Evolutionary conservation across 2,797 vertebrate species (phyloP).

Genomic region (Carcharodon carcharias): DNA sequence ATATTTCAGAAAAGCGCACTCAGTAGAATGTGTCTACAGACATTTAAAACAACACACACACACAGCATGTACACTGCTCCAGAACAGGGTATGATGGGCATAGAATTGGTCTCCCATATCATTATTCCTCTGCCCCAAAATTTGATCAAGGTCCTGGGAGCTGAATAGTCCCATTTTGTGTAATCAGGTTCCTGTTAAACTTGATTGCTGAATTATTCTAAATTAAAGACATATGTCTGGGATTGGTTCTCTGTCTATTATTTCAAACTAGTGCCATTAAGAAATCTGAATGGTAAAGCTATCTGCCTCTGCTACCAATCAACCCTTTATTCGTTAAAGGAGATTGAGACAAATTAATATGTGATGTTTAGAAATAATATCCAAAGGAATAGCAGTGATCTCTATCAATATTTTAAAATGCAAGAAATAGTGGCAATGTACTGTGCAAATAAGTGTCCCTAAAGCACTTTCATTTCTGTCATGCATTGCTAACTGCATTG

Average conservation of each 20-base stretch:
- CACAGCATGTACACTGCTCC: background rate
- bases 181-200: conserved; percentile 74
- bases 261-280: conserved; percentile 70
- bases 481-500: too few species aligned
- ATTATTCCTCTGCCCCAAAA: conserved; percentile 55
- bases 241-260: conserved; percentile 60
- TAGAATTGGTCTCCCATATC: conserved; percentile 39
- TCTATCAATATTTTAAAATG: background rate
- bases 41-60: background rate
- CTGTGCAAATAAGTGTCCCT: background rate
- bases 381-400: conserved; percentile 43
- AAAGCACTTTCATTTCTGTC: background rate
- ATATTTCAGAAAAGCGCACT: background rate
- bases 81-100: background rate
- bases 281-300: conserved; percentile 54
- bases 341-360: conserved; percentile 51
- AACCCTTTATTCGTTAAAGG: conserved; percentile 58
- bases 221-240: conserved; percentile 73
- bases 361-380: conserved; percentile 55
- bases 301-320: conserved; percentile 55
- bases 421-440: background rate
- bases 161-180: conserved; percentile 72
- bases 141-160: conserved; percentile 66
- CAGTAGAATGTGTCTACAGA: background rate
- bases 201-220: conserved; percentile 76